Evolutionary conservation across 2,888 invertebrate species (phyloP).

Genomic region (Willowsia nigromaculata): DNA sequence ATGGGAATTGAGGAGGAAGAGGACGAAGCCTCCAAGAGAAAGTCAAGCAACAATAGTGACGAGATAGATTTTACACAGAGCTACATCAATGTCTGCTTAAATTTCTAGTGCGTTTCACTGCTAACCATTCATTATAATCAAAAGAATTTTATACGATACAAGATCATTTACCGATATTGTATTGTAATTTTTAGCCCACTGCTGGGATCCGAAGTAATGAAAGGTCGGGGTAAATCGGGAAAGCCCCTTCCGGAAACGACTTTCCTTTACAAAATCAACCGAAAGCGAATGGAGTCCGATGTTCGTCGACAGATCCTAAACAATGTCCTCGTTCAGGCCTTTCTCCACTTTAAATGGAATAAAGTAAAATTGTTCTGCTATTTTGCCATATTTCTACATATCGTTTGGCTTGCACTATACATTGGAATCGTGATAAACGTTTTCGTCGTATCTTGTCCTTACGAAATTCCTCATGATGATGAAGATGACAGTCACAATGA

Average conservation of each 20-base stretch:
- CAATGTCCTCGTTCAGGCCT: conserved; percentile 73
- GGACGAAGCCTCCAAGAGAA: neutral
- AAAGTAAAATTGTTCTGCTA: conserved; percentile 74
- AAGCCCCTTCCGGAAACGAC: conserved; percentile 64
- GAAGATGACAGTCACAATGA: neutral
- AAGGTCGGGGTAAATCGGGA: conserved; percentile 16
- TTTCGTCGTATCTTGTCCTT: conserved; percentile 70
- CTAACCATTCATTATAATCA: neutral
- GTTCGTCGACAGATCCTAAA: conserved; percentile 71
- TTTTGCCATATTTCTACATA: conserved; percentile 67
- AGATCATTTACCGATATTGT: no score
- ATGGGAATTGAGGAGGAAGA: conserved; percentile 30
- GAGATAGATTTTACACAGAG: conserved; percentile 64
- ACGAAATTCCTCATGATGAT: neutral
- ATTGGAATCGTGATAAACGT: conserved; percentile 73
- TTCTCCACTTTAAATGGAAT: conserved; percentile 74
- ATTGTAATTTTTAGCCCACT: conserved; percentile 56
- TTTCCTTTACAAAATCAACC: conserved; percentile 71
- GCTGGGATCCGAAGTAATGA: conserved; percentile 60
- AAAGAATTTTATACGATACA: no score
- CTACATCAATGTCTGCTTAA: conserved; percentile 70
- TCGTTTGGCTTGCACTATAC: conserved; percentile 73
- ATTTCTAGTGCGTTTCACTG: conserved; percentile 68
- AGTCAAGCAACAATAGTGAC: conserved; percentile 22
- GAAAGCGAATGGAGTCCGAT: conserved; percentile 66